Conservation (phyloP, 2,888 invertebrate species). For the Limnephilus lunatus region DNA sequence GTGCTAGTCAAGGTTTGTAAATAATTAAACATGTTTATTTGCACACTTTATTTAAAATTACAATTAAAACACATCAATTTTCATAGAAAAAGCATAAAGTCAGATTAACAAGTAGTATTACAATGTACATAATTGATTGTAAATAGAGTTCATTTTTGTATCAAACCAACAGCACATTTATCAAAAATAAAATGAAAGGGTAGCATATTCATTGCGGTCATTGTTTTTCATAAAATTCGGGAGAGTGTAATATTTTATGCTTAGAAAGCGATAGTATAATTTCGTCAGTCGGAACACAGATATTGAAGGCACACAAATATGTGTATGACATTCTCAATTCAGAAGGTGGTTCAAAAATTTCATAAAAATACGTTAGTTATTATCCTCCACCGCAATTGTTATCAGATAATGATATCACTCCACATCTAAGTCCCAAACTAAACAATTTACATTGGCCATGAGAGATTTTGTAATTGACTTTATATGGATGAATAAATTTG, state of each 20-base stretch:
- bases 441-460: constrained; percentile 19
- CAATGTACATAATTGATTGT: constrained; percentile 47
- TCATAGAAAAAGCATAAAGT: constrained; percentile 66
- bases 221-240: constrained; percentile 34
- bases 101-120: constrained; percentile 52
- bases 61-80: constrained; percentile 60
- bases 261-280: constrained; percentile 63
- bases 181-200: constrained; percentile 64
- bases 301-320: constrained; percentile 66
- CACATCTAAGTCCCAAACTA: constrained; percentile 5
- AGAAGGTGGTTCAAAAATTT: constrained; percentile 40
- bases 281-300: constrained; percentile 65
- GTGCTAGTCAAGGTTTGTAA: not conserved
- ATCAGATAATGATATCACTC: not conserved
- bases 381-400: not conserved
- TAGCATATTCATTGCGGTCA: constrained; percentile 29
- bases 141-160: constrained; percentile 48
- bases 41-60: constrained; percentile 63
- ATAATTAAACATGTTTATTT: constrained; percentile 18
- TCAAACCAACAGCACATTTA: constrained; percentile 60
- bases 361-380: constrained; percentile 22
- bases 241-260: constrained; percentile 52
- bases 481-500: constrained; percentile 9
- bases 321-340: constrained; percentile 61
- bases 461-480: constrained; percentile 40